These are phyloP conservation scores for Pseudorhombus dupliciocellatus DNA, from an alignment of 2,113 vertebrate species.

Conservation along the genomic window DNA sequence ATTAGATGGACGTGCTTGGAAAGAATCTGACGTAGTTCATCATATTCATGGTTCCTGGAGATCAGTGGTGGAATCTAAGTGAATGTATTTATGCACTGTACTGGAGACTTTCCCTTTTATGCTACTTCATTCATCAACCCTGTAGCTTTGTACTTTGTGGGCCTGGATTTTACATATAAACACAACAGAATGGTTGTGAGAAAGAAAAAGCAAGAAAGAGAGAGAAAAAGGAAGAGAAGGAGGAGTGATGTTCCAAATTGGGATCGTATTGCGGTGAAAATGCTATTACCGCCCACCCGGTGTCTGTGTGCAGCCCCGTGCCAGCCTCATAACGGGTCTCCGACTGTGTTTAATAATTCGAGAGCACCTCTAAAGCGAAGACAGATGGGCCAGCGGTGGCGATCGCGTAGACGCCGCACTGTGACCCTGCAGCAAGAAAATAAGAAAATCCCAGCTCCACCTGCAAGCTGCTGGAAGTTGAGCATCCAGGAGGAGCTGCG, in stretches of 20 bases:
- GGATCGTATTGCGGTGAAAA: slow-evolving; percentile 55
- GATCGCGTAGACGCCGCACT: slow-evolving; percentile 34
- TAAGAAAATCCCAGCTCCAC: slow-evolving; percentile 28
- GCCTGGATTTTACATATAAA: not conserved
- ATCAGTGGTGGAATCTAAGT: not conserved
- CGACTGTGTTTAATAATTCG: slow-evolving; percentile 62
- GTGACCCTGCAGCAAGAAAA: slow-evolving; percentile 42
- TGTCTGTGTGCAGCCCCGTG: slow-evolving; percentile 45
- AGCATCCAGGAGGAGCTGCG: slow-evolving; percentile 14
- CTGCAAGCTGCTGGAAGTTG: slow-evolving; percentile 15
- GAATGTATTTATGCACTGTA: not conserved
- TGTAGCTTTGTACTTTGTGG: not conserved
- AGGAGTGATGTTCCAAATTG: slow-evolving; percentile 56
- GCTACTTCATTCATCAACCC: no score
- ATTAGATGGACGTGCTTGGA: not conserved
- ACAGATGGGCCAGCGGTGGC: slow-evolving; percentile 61
- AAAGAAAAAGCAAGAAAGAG: slow-evolving; percentile 6
- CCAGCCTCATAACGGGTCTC: slow-evolving; percentile 57
- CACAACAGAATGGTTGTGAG: not conserved
- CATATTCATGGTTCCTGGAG: not conserved
- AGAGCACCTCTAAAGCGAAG: slow-evolving; percentile 57
- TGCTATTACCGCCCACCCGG: slow-evolving; percentile 53
- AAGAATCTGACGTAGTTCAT: not conserved
- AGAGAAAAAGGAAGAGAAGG: slow-evolving; percentile 3
- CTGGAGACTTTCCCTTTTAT: not conserved